A percentile compares a stretch with the other conserved stretches of the same genome.
Conservation (phyloP, 2,797 vertebrate genomes). For the Rhodeus uyekii region DNA sequence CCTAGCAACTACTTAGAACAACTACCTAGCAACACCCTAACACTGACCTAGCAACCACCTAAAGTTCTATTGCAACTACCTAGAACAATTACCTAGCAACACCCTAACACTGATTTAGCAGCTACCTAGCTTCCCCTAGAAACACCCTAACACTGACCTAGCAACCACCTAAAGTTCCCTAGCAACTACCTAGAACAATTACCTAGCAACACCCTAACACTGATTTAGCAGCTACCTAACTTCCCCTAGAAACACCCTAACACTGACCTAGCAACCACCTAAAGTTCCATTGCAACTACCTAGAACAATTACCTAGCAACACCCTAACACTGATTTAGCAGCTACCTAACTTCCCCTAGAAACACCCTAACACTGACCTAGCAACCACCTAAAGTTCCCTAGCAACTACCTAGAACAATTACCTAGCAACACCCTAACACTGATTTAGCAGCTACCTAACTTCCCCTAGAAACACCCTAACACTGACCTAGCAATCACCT, state of each 20-base stretch:
- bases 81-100: too few species aligned
- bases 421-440: background rate
- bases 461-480: background rate
- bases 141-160: background rate
- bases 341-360: background rate
- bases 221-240: too few species aligned
- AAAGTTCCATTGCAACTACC: too few species aligned
- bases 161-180: background rate
- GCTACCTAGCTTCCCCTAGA: background rate
- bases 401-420: fast-evolving
- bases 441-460: background rate
- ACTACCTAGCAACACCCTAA: too few species aligned
- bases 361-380: background rate
- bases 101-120: fast-evolving
- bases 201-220: too few species aligned
- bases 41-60: background rate
- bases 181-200: too few species aligned
- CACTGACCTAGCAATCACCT: background rate
- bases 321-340: too few species aligned
- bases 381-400: background rate
- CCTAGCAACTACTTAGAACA: background rate
- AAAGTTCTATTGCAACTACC: background rate
- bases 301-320: fast-evolving
- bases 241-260: too few species aligned
- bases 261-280: background rate